phyloP scores from a whole-genome alignment of 2,113 vertebrate species.

The Myrmecobius fasciatus region DNA sequence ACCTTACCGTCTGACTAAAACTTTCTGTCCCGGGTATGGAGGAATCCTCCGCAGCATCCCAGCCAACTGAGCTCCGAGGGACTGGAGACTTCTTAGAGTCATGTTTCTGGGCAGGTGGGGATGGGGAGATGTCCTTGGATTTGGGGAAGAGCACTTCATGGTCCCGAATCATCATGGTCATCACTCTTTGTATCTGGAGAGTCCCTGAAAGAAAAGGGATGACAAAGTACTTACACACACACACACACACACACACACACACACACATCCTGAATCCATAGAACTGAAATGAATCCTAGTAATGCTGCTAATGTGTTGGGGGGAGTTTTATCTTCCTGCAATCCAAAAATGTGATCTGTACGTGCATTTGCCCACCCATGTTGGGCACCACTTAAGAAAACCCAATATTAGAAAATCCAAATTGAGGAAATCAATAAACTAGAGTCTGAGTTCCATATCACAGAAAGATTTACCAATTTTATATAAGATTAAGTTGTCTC shows the following conservation, averaged over 20 bases:
- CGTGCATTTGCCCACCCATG: background rate
- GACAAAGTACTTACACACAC: background rate
- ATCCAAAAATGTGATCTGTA: background rate
- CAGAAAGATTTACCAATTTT: background rate
- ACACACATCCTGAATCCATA: background rate
- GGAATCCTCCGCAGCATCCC: constrained; percentile 89
- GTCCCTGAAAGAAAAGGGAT: constrained; percentile 85
- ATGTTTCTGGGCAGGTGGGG: constrained; percentile 80
- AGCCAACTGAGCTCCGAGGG: constrained; percentile 93
- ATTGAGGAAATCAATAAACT: background rate
- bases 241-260: background rate
- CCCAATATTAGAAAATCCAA: background rate
- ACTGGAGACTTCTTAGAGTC: constrained; percentile 86
- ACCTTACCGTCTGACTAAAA: constrained; percentile 71
- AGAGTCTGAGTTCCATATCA: background rate
- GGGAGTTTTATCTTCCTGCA: background rate
- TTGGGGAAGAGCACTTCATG: constrained; percentile 92
- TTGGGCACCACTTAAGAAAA: background rate
- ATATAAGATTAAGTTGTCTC: background rate
- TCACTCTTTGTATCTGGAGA: constrained; percentile 94
- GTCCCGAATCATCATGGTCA: constrained; percentile 96
- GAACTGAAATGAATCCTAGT: background rate
- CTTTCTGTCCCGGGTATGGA: constrained; percentile 44
- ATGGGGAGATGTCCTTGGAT: constrained; percentile 85
- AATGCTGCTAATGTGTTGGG: background rate